phyloP scores from a whole-genome alignment of 1,140 invertebrate species.

The Drosophila ohnishii region DNA sequence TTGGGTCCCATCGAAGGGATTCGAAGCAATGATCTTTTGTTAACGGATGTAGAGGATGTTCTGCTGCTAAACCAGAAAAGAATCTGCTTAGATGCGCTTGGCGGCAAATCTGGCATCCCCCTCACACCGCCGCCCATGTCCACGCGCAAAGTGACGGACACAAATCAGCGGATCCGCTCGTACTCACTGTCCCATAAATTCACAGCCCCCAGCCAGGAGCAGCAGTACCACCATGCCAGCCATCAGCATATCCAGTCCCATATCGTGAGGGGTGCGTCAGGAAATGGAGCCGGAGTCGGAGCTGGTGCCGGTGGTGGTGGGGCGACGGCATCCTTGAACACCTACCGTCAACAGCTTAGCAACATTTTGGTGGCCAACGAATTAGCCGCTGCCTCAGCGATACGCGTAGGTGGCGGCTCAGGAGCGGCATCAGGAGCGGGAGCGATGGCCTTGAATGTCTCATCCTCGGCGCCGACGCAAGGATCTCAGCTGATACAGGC shows the following conservation, averaged over 20 bases:
- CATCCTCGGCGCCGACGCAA: constrained; percentile 56
- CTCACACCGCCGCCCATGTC: constrained; percentile 75
- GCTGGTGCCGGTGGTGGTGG: neutral
- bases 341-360: neutral
- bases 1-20: constrained; percentile 21
- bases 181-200: constrained; percentile 79
- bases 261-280: constrained; percentile 21
- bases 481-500: constrained; percentile 52
- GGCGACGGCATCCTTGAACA: constrained; percentile 3
- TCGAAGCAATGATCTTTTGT: constrained; percentile 42
- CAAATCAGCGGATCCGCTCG: constrained; percentile 66
- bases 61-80: neutral
- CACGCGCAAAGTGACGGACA: constrained; percentile 66
- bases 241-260: constrained; percentile 22
- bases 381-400: neutral
- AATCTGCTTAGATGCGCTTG: neutral
- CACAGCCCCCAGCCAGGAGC: constrained; percentile 58
- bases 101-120: constrained; percentile 54
- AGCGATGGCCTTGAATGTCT: constrained; percentile 30
- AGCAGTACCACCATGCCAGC: constrained; percentile 5
- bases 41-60: constrained; percentile 38
- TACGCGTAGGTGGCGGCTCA: neutral
- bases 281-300: neutral
- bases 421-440: neutral
- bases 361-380: constrained; percentile 3